These are phyloP conservation scores for Pasiphila rectangulata DNA, from an alignment of 2,888 invertebrate species.

Conservation along the genomic window DNA sequence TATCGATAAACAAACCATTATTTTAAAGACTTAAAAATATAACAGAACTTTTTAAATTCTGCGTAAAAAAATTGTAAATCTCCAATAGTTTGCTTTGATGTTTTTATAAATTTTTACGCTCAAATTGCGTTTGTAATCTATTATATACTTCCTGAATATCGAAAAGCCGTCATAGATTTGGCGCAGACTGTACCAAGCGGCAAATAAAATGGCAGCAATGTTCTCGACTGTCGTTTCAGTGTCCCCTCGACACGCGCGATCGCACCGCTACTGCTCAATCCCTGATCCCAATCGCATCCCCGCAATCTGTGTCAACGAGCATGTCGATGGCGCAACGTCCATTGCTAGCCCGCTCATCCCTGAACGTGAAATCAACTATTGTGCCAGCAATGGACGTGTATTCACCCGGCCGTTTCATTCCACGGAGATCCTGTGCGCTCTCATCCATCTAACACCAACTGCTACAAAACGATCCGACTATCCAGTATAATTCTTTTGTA, in stretches of 20 bases:
- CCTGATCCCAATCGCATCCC: slow-evolving; percentile 1
- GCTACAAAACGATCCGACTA: slow-evolving; percentile 14
- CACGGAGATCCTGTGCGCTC: slow-evolving; percentile 4
- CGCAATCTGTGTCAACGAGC: slow-evolving; percentile 7
- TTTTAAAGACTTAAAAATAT: no score
- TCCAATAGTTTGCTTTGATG: no score
- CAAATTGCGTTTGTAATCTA: no score
- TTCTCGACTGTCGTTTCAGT: background rate
- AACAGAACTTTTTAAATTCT: no score
- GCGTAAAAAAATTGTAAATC: no score
- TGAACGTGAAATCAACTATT: slow-evolving; percentile 10
- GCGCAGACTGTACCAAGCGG: no score
- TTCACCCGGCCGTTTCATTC: slow-evolving; percentile 6
- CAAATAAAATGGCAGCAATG: background rate
- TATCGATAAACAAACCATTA: no score
- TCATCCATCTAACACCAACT: slow-evolving; percentile 12
- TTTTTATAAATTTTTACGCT: no score
- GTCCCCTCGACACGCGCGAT: background rate
- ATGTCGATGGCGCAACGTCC: slow-evolving; percentile 4
- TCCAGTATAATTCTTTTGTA: slow-evolving; percentile 9
- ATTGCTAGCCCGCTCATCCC: slow-evolving; percentile 8
- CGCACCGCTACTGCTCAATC: slow-evolving; percentile 5
- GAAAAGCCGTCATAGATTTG: no score
- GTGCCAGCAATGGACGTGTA: slow-evolving; percentile 19
- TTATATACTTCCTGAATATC: no score